These are phyloP conservation scores for Leptopilina drosophilae DNA, from an alignment of 2,888 invertebrate species.

Conservation along the genomic window DNA sequence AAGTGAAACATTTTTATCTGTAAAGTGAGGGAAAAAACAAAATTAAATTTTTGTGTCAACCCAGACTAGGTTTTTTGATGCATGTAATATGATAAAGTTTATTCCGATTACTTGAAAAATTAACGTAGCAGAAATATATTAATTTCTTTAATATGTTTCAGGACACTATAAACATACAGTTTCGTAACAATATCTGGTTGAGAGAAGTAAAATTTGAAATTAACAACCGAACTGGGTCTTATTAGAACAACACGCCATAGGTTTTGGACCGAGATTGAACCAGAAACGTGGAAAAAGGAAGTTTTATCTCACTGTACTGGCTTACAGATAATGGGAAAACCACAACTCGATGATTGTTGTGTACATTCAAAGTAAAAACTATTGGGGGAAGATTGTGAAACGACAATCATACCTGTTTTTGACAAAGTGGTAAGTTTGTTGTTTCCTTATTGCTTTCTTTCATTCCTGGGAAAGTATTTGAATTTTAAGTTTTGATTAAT, in stretches of 20 bases:
- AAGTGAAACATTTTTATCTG: too few relatives aligned
- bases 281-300: conserved; percentile 89
- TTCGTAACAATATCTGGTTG: conserved; percentile 86
- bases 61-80: too few relatives aligned
- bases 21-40: too few relatives aligned
- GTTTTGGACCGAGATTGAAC: conserved; percentile 94
- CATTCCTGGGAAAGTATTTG: too few relatives aligned
- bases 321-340: conserved; percentile 94
- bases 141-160: conserved; percentile 51
- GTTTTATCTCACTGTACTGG: conserved; percentile 91
- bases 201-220: conserved; percentile 88
- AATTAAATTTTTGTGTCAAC: too few relatives aligned
- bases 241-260: conserved; percentile 87
- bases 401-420: conserved; percentile 90
- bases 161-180: conserved; percentile 88
- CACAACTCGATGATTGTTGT: conserved; percentile 92
- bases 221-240: conserved; percentile 86
- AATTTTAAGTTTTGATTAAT: too few relatives aligned
- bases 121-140: too few relatives aligned
- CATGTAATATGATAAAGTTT: too few relatives aligned
- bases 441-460: conserved; percentile 35
- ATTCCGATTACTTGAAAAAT: too few relatives aligned
- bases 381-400: conserved; percentile 96
- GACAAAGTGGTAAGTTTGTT: conserved; percentile 84
- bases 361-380: conserved; percentile 93